Base-by-base conservation (phyloP, 2,113 vertebrate genomes). In the Miniopterus natalensis region DNA sequence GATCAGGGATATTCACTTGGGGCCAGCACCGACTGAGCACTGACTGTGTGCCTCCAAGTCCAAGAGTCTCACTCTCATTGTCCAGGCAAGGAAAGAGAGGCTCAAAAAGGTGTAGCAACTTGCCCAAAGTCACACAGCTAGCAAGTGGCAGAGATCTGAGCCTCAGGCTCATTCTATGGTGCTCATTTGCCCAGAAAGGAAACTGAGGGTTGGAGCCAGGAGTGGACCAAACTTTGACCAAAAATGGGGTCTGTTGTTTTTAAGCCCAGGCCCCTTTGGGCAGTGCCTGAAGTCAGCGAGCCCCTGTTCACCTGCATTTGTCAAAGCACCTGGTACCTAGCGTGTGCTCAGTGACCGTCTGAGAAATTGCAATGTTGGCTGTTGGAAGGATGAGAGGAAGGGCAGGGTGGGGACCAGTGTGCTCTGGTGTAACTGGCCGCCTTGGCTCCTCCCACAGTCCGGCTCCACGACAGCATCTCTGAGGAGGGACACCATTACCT, bases 401-500 rank as follows among this genome's bases (percentile, higher is more conserved):
- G 31, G 49, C 11, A 3, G 23, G 47, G 14, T 20, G 42, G 86
- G 53, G 23, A 31, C 6, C 47, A 1, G 27, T 2, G 5, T 17
- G 45, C 8, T 10, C 18, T 8, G 4, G 1, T 8, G 40, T 97
- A 92, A 97, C 88, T 5, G 2, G 9, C 49, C 81, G 8, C 79
- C 95, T 96, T 40, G 92, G 42, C 96, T 88, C 93, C 84, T 90
- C 84, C 95, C 13, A 5, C 98, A 99, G 99, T 99, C 97, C 98
- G 99, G 59, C 98, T 99, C 75, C 99, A 99, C 0, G 99, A 99
- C 98, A 99, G 99, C 97, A 99, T 99, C 98, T 99, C 99, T 0
- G 99, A 99, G 94, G 99, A 99, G 92, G 98, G 98, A n/a, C 99
- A 99, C 81, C 99, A 99, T 92, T 99, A 99, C 97, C 98, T 99